These are phyloP conservation scores for Chanos chanos DNA, from an alignment of 2,797 vertebrate genomes.

Conservation along the genomic window DNA sequence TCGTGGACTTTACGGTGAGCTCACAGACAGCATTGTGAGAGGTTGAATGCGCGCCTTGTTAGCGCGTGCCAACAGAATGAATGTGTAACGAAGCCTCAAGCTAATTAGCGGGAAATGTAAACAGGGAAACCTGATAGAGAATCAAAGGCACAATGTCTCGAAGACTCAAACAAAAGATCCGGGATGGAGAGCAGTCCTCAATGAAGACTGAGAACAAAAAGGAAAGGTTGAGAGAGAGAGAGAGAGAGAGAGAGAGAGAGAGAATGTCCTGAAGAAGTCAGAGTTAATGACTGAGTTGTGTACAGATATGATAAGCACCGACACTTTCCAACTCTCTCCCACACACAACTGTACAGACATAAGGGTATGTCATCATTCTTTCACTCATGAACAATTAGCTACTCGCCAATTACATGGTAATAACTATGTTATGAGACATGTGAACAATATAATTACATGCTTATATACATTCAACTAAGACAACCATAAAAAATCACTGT, in stretches of 20 bases:
- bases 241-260: not conserved
- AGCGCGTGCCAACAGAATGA: conserved; percentile 33
- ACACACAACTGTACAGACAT: not conserved
- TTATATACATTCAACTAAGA: no score
- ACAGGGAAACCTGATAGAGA: not conserved
- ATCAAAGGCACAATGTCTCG: conserved; percentile 3
- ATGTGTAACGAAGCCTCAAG: not conserved
- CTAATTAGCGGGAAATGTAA: conserved; percentile 13
- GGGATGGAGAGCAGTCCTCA: not conserved
- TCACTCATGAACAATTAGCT: no score
- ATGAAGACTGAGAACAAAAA: no score
- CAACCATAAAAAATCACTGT: no score
- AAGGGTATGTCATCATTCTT: no score
- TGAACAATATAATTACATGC: no score
- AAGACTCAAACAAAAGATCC: conserved; percentile 11
- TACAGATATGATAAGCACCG: not conserved
- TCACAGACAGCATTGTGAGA: conserved; percentile 33
- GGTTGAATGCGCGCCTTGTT: conserved; percentile 30
- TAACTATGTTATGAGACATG: no score
- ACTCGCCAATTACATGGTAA: no score
- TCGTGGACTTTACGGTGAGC: conserved; percentile 13
- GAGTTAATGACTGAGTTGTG: conserved; percentile 18
- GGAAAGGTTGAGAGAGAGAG: conserved; percentile 20
- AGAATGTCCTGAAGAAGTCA: conserved; percentile 14
- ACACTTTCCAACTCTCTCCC: not conserved